These are phyloP conservation scores for Clanis bilineata DNA, from an alignment of 2,888 invertebrate species.

Conservation along the genomic window DNA sequence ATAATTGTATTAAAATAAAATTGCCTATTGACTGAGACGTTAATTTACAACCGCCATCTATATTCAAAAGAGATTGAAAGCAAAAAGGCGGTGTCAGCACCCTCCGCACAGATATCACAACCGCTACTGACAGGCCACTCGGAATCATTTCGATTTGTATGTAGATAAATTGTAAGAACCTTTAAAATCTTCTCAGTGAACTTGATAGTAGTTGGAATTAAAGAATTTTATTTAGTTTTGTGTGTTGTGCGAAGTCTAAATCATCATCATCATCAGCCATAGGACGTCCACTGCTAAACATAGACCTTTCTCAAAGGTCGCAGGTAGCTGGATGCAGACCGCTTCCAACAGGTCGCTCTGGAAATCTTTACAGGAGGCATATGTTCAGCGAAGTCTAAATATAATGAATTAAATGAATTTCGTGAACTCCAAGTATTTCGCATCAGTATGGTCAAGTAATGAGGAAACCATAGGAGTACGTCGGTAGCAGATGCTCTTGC, in stretches of 20 bases:
- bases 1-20: not conserved
- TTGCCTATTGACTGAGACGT: conserved; percentile 1
- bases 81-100: conserved; percentile 48
- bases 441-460: too few relatives aligned
- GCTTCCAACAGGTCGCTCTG: too few relatives aligned
- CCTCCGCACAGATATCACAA: conserved; percentile 40
- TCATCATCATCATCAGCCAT: too few relatives aligned
- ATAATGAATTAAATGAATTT: too few relatives aligned
- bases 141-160: conserved; percentile 50
- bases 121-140: conserved; percentile 46
- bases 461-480: too few relatives aligned
- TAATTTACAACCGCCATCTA: conserved; percentile 45
- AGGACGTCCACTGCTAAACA: too few relatives aligned
- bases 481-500: too few relatives aligned
- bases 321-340: too few relatives aligned
- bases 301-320: too few relatives aligned
- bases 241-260: not conserved
- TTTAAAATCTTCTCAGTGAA: conserved; percentile 45
- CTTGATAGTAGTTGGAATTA: conserved; percentile 21
- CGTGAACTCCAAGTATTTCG: too few relatives aligned
- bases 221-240: not conserved
- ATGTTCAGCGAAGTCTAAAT: too few relatives aligned
- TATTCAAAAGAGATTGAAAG: conserved; percentile 45
- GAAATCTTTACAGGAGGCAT: too few relatives aligned
- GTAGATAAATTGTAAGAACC: conserved; percentile 54